phyloP scores from a whole-genome alignment of 2,113 vertebrate species.

The pig (Sus scrofa) region DNA sequence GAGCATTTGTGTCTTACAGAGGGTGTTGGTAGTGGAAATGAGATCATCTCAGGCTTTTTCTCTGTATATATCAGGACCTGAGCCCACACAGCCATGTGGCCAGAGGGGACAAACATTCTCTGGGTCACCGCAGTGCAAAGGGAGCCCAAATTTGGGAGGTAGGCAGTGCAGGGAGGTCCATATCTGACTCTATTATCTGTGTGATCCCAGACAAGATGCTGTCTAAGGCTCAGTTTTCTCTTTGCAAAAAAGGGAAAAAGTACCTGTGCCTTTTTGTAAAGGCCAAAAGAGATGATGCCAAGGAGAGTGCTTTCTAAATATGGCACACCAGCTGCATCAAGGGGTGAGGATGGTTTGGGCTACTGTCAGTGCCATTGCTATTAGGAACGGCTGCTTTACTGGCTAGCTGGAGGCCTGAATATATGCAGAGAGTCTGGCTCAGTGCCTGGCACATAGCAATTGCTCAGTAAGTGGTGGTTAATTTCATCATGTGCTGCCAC shows the following conservation, averaged over 20 bases:
- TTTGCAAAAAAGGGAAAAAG: not conserved
- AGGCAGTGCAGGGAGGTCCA: not conserved
- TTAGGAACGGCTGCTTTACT: not conserved
- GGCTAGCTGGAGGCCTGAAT: not conserved
- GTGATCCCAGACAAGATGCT: not conserved
- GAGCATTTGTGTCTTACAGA: not conserved
- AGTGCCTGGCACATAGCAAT: not conserved
- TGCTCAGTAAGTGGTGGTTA: not conserved
- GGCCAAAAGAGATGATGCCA: not conserved
- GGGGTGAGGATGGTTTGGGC: not conserved
- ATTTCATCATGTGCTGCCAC: not conserved
- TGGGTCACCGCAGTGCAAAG: not conserved
- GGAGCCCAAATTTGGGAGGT: not conserved
- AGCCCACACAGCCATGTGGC: not conserved
- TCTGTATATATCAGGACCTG: not conserved
- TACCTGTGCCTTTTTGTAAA: not conserved
- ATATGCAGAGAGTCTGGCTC: not conserved
- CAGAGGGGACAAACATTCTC: not conserved
- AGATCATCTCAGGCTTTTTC: not conserved
- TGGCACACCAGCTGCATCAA: not conserved
- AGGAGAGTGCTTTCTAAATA: not conserved
- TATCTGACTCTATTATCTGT: not conserved
- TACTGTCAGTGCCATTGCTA: not conserved
- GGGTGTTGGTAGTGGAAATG: not conserved
- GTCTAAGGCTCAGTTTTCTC: not conserved